A percentile compares a stretch with the other conserved stretches of the same genome.
Conservation (phyloP, 1,140 invertebrate species). For the Trypoxylus dichotomus region DNA sequence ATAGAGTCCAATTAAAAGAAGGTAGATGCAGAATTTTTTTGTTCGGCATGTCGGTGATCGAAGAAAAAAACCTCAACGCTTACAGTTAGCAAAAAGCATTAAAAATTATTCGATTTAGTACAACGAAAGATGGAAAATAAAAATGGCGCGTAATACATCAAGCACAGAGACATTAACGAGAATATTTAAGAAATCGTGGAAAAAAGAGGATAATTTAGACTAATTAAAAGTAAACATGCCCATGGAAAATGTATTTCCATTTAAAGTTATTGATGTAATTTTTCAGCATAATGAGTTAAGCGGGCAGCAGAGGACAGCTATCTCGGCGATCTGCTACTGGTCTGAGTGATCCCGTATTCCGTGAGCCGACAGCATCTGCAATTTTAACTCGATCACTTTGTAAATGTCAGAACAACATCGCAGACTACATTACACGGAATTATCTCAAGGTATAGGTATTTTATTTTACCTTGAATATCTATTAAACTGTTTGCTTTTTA, state of each 20-base stretch:
- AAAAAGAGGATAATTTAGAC: slow-evolving; percentile 28
- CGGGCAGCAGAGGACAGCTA: slow-evolving; percentile 30
- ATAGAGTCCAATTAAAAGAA: background rate
- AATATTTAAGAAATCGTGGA: slow-evolving; percentile 26
- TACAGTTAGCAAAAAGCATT: background rate
- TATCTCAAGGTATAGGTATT: slow-evolving; percentile 31
- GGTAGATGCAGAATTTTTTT: background rate
- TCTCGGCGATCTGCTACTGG: slow-evolving; percentile 35
- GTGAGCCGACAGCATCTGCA: slow-evolving; percentile 28
- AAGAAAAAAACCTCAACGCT: background rate
- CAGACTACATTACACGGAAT: slow-evolving; percentile 34
- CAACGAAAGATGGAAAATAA: slow-evolving; percentile 3
- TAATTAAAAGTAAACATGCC: slow-evolving; percentile 37
- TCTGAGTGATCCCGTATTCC: slow-evolving; percentile 30
- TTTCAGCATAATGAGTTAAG: slow-evolving; percentile 36
- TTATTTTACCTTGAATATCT: slow-evolving; percentile 15
- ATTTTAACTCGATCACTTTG: slow-evolving; percentile 35
- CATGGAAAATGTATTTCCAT: slow-evolving; percentile 34
- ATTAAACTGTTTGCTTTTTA: slow-evolving; percentile 6
- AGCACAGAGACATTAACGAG: slow-evolving; percentile 17
- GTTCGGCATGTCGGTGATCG: background rate
- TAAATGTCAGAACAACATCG: slow-evolving; percentile 35
- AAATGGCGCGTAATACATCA: slow-evolving; percentile 17
- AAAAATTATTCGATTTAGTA: slow-evolving; percentile 23
- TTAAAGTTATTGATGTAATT: slow-evolving; percentile 36